A percentile compares a stretch with the other conserved stretches of the same genome.
phyloP scores from a whole-genome alignment of 1,140 invertebrate species.

The Sogatella furcifera region DNA sequence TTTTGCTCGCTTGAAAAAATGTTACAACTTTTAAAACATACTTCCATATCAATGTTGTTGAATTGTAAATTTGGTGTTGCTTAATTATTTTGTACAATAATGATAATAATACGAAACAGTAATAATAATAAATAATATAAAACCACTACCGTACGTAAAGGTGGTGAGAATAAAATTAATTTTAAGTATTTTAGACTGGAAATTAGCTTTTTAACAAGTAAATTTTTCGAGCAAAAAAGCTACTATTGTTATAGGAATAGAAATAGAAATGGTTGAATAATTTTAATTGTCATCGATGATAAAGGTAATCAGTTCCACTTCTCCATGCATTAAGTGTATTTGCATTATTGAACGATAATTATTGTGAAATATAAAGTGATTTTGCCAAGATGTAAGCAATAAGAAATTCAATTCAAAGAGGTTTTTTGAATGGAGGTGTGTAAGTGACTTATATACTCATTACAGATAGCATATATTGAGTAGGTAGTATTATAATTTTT shows the following conservation, averaged over 20 bases:
- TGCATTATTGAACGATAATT: too few species aligned
- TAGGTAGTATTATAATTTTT: too few species aligned
- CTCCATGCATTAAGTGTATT: too few species aligned
- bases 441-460: too few species aligned
- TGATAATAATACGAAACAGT: background rate
- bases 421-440: background rate
- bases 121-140: background rate
- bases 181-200: conserved; percentile 1
- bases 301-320: too few species aligned
- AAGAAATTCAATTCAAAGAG: background rate
- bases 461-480: too few species aligned
- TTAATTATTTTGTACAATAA: conserved; percentile 12
- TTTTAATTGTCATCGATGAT: too few species aligned
- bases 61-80: conserved; percentile 11
- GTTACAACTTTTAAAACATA: conserved; percentile 2
- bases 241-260: too few species aligned
- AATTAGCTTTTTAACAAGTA: background rate
- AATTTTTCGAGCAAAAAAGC: too few species aligned
- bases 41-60: conserved; percentile 16
- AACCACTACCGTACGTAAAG: too few species aligned
- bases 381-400: conserved; percentile 10
- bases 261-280: too few species aligned
- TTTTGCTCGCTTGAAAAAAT: background rate
- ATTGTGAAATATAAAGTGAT: background rate
- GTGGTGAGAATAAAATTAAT: too few species aligned